phyloP scores from a whole-genome alignment of 2,797 vertebrate species.

The Gymnoscopelus microlampas region DNA sequence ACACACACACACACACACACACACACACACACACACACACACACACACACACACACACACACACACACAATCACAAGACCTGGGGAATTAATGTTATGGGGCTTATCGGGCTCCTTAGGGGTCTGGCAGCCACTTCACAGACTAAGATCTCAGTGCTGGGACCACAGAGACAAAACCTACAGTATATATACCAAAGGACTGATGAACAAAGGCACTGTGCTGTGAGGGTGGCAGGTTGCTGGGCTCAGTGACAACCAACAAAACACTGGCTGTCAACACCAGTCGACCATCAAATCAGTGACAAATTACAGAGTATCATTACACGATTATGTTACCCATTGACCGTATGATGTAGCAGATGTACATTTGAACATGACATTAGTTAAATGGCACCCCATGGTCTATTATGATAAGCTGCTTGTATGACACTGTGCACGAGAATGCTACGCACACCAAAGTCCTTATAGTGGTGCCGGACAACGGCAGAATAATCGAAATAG shows the following conservation, averaged over 20 bases:
- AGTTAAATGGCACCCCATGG: too few species aligned
- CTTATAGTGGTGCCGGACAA: too few species aligned
- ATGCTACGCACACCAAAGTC: too few species aligned
- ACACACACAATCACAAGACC: constrained; percentile 24
- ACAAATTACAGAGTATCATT: constrained; percentile 9
- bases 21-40: constrained; percentile 37
- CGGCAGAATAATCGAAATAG: too few species aligned
- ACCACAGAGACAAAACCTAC: constrained; percentile 69
- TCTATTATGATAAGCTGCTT: too few species aligned
- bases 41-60: constrained; percentile 4
- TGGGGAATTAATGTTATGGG: constrained; percentile 72
- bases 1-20: constrained; percentile 22
- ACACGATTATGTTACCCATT: too few species aligned
- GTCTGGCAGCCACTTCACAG: constrained; percentile 77
- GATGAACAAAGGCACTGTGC: constrained; percentile 62
- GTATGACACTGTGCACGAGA: too few species aligned
- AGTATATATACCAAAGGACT: constrained; percentile 66
- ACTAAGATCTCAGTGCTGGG: constrained; percentile 61
- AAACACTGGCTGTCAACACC: constrained; percentile 31
- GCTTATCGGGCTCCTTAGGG: constrained; percentile 76
- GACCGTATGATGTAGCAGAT: too few species aligned
- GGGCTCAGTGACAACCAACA: constrained; percentile 50
- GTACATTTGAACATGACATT: too few species aligned
- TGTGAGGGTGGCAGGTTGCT: constrained; percentile 48
- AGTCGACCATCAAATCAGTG: constrained; percentile 25